Evolutionary conservation across 2,797 vertebrate species (phyloP).

Genomic region (Sphenopsis melanotis): DNA sequence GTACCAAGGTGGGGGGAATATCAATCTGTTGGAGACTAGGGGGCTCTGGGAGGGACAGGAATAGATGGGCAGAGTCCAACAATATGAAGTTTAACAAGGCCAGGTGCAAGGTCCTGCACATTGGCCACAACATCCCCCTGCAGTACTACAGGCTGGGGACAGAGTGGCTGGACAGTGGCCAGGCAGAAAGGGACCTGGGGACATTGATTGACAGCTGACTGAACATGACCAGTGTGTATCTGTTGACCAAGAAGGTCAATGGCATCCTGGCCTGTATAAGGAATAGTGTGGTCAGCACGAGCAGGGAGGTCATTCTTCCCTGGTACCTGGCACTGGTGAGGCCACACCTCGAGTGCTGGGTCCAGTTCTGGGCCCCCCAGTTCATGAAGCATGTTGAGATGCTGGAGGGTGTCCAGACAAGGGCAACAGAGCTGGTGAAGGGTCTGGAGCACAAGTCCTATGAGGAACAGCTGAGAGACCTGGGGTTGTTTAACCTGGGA

Average conservation of each 20-base stretch:
- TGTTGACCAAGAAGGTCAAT: background rate
- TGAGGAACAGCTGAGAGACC: background rate
- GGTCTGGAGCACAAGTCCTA: background rate
- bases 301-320: background rate
- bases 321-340: accelerated
- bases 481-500: background rate
- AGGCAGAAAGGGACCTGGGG: background rate
- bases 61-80: background rate
- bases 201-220: background rate
- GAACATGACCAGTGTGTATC: too few relatives aligned
- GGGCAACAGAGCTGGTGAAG: background rate
- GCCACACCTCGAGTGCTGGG: accelerated
- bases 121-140: background rate
- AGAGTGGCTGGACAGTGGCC: background rate
- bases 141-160: background rate
- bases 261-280: background rate
- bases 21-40: background rate
- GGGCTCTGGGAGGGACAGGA: too few relatives aligned
- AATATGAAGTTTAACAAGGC: background rate
- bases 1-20: background rate
- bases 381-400: background rate
- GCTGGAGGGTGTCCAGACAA: background rate
- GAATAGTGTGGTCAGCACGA: background rate
- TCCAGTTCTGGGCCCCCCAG: accelerated
- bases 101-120: background rate